Conservation (phyloP, 2,797 vertebrate species). For the Parotocinclus haroldoi region DNA sequence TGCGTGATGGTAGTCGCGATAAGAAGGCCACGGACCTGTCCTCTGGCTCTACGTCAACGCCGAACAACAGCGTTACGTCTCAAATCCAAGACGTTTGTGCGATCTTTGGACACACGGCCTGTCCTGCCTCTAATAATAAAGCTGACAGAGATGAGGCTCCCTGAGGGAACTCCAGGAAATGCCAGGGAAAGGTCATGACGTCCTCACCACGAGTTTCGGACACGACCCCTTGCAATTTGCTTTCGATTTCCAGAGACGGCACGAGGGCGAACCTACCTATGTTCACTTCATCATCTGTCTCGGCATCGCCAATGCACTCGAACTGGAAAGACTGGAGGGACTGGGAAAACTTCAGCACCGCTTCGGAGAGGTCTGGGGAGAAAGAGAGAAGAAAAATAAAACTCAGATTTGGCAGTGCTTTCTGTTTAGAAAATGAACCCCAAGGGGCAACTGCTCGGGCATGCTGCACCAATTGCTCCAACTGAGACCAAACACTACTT, state of each 20-base stretch:
- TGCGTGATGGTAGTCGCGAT: not conserved
- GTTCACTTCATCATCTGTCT: constrained; percentile 96
- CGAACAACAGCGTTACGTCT: too few species aligned
- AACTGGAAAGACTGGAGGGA: constrained; percentile 96
- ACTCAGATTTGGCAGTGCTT: too few species aligned
- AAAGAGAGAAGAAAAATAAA: constrained; percentile 61
- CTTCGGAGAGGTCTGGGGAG: constrained; percentile 55
- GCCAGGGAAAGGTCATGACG: not conserved
- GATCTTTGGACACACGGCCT: not conserved
- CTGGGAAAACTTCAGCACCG: constrained; percentile 93
- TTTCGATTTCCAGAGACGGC: too few species aligned
- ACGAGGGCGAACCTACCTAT: constrained; percentile 73
- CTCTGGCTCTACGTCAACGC: not conserved
- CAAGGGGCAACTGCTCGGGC: not conserved
- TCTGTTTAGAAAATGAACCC: too few species aligned
- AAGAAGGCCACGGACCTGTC: not conserved
- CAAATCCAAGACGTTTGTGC: too few species aligned
- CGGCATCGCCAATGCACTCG: constrained; percentile 94
- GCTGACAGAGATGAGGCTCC: not conserved
- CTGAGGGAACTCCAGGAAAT: not conserved
- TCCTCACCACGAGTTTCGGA: not conserved
- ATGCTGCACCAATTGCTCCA: not conserved
- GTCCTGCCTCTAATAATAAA: not conserved
- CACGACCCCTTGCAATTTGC: too few species aligned
- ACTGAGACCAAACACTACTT: too few species aligned